Conservation (phyloP, 2,888 invertebrate species). For the Polyploca ridens region DNA sequence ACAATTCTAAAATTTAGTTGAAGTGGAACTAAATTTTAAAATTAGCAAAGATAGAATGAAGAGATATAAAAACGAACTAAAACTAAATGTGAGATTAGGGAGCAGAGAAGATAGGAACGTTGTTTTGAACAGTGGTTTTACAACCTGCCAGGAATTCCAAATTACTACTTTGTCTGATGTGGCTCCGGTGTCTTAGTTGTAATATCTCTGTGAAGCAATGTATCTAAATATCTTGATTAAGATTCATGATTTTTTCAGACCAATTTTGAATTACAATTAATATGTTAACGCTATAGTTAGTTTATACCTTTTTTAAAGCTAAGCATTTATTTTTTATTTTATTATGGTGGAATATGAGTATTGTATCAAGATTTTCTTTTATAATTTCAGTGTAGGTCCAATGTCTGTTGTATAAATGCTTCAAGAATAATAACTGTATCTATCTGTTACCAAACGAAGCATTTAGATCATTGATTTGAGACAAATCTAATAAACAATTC, state of each 20-base stretch:
- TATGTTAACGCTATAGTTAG: too few relatives aligned
- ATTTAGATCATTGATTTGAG: too few relatives aligned
- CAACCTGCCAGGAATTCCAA: neutral
- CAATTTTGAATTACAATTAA: too few relatives aligned
- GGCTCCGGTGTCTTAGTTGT: neutral
- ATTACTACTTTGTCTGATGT: neutral
- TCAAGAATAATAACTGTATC: too few relatives aligned
- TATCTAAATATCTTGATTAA: neutral
- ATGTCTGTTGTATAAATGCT: too few relatives aligned
- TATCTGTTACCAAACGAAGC: too few relatives aligned
- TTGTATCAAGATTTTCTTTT: too few relatives aligned
- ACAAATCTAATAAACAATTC: too few relatives aligned
- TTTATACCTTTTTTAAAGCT: too few relatives aligned
- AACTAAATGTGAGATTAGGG: neutral
- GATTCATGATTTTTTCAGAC: neutral
- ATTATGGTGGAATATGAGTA: too few relatives aligned
- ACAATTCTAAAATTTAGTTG: neutral
- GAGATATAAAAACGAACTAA: neutral
- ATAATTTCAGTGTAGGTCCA: too few relatives aligned
- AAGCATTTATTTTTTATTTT: too few relatives aligned
- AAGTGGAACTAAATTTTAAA: neutral
- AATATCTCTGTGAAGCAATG: neutral
- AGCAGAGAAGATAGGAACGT: neutral
- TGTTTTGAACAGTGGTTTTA: constrained; percentile 2
- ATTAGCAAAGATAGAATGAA: neutral